phyloP scores from a whole-genome alignment of 1,140 invertebrate species.

The Ericerus pela region DNA sequence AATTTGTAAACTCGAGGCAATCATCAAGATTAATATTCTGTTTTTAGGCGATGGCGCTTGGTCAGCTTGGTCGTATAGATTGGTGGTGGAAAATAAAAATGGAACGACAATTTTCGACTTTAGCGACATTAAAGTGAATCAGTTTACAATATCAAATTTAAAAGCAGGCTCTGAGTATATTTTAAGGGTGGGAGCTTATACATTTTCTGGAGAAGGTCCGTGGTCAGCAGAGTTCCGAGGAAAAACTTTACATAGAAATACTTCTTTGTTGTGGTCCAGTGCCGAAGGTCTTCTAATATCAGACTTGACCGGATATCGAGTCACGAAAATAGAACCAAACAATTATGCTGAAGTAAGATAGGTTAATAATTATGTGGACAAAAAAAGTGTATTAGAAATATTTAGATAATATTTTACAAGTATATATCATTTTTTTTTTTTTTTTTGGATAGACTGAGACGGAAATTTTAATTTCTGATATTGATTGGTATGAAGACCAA shows the following conservation, averaged over 20 bases:
- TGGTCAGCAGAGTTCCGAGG: conserved; percentile 62
- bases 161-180: conserved; percentile 56
- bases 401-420: too few species aligned
- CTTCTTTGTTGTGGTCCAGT: conserved; percentile 49
- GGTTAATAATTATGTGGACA: not conserved
- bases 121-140: conserved; percentile 42
- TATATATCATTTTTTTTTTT: too few species aligned
- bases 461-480: conserved; percentile 42
- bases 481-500: conserved; percentile 49
- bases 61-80: conserved; percentile 69
- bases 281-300: conserved; percentile 51
- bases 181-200: conserved; percentile 62
- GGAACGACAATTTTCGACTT: conserved; percentile 34
- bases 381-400: too few species aligned
- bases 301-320: conserved; percentile 54
- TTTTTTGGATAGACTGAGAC: conserved; percentile 22
- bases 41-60: conserved; percentile 49
- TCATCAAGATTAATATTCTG: not conserved
- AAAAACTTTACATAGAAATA: conserved; percentile 40
- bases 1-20: too few species aligned
- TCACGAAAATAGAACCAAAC: conserved; percentile 45
- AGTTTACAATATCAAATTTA: conserved; percentile 47
- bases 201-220: conserved; percentile 55
- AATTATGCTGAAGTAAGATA: conserved; percentile 32
- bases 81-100: conserved; percentile 49